Evolutionary conservation across 2,797 vertebrate genomes (phyloP).

Genomic region (Hirundo rustica): DNA sequence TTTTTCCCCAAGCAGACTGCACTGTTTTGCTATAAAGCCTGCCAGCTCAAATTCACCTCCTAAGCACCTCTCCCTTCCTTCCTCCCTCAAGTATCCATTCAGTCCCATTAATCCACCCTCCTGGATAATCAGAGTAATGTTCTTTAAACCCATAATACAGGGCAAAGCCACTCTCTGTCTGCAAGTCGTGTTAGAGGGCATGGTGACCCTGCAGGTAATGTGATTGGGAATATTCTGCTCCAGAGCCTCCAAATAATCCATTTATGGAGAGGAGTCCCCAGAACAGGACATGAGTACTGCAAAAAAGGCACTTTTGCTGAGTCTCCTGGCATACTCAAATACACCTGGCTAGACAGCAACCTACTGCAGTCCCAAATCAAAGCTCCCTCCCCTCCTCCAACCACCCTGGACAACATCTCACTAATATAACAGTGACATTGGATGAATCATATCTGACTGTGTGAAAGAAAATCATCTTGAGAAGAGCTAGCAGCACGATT

Average conservation of each 20-base stretch:
- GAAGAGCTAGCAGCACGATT: not conserved
- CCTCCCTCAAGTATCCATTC: not conserved
- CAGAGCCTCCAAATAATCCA: not conserved
- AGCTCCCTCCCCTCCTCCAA: not conserved
- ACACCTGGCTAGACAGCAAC: not conserved
- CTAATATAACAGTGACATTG: not conserved
- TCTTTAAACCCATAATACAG: not conserved
- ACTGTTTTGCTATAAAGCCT: not conserved
- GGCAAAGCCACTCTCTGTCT: not conserved
- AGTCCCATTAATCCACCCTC: not conserved
- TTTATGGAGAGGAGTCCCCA: not conserved
- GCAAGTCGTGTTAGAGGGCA: not conserved
- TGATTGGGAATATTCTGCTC: not conserved
- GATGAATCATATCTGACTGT: not conserved
- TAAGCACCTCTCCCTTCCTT: not conserved
- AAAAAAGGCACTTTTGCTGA: not conserved
- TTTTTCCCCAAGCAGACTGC: not conserved
- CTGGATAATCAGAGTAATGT: slow-evolving; percentile 35
- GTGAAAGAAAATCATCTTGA: not conserved
- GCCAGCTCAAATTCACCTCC: not conserved
- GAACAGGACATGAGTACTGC: not conserved
- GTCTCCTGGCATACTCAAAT: not conserved
- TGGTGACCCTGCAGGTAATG: not conserved
- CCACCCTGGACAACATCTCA: not conserved
- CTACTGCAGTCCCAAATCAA: not conserved